A percentile compares a stretch with the other conserved stretches of the same genome.
Evolutionary conservation across 23 tunicate species (phyloP).

Genomic region (Styela clava): DNA sequence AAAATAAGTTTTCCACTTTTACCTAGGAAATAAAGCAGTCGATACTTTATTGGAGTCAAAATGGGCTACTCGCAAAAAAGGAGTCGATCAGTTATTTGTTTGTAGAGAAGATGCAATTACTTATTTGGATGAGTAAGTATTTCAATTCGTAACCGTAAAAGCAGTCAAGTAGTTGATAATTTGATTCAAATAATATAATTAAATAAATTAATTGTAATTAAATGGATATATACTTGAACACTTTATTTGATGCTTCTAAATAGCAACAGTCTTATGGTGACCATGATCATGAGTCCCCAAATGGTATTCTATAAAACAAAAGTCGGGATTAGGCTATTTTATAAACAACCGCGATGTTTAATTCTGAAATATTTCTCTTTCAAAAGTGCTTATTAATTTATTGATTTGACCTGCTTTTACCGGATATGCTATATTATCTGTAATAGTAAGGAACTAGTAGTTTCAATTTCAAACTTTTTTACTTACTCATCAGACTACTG

Average conservation of each 20-base stretch:
- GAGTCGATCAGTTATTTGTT: constrained; percentile 32
- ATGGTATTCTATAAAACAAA: too few relatives aligned
- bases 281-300: too few relatives aligned
- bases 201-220: not conserved
- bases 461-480: too few relatives aligned
- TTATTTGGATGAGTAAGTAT: constrained; percentile 60
- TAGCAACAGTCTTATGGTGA: too few relatives aligned
- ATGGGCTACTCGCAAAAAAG: constrained; percentile 47
- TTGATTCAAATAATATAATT: not conserved
- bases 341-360: too few relatives aligned
- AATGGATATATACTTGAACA: not conserved
- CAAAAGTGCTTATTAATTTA: too few relatives aligned
- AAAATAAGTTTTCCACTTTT: not conserved
- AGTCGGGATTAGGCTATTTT: too few relatives aligned
- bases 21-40: constrained; percentile 81
- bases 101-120: constrained; percentile 52
- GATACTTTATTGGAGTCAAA: constrained; percentile 82
- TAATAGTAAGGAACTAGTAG: too few relatives aligned
- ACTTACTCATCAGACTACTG: not conserved
- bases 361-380: too few relatives aligned
- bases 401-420: too few relatives aligned
- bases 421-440: too few relatives aligned
- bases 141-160: constrained; percentile 3
- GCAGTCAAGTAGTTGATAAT: not conserved
- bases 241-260: not conserved